These are phyloP conservation scores for Hecatera dysodea DNA, from an alignment of 2,888 invertebrate species.

Conservation along the genomic window DNA sequence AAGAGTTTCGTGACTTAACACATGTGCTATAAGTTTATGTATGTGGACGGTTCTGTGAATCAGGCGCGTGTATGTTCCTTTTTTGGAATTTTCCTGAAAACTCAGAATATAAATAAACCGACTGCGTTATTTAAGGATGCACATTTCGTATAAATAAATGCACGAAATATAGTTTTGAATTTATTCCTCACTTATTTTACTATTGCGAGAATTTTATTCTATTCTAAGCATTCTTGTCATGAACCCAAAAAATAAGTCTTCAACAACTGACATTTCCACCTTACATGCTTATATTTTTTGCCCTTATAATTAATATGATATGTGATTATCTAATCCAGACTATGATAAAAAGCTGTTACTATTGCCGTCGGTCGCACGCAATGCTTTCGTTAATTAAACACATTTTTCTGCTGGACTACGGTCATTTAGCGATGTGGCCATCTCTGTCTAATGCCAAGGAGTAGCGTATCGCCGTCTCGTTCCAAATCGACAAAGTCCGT, in stretches of 20 bases:
- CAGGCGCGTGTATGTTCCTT: constrained; percentile 40
- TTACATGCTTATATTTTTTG: constrained; percentile 24
- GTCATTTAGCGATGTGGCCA: constrained; percentile 58
- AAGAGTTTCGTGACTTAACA: constrained; percentile 35
- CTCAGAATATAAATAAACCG: constrained; percentile 40
- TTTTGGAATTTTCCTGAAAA: constrained; percentile 55
- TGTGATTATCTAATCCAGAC: constrained; percentile 53
- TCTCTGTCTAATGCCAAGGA: constrained; percentile 58
- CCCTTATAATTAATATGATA: constrained; percentile 38
- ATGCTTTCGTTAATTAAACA: constrained; percentile 70
- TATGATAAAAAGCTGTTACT: constrained; percentile 54
- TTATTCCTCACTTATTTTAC: neutral
- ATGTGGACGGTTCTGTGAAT: constrained; percentile 43
- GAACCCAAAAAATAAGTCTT: neutral
- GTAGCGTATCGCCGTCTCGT: constrained; percentile 63
- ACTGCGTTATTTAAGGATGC: constrained; percentile 37
- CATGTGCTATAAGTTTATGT: constrained; percentile 25
- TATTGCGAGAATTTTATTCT: neutral
- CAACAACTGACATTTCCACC: constrained; percentile 13
- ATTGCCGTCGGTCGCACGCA: constrained; percentile 57
- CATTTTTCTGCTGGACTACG: constrained; percentile 67
- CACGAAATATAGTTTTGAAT: constrained; percentile 1
- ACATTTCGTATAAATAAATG: constrained; percentile 29
- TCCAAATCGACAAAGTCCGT: constrained; percentile 76
- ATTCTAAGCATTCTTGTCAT: neutral